These are phyloP conservation scores for Stenodema calcarata DNA, from an alignment of 2,888 invertebrate species.

Conservation along the genomic window DNA sequence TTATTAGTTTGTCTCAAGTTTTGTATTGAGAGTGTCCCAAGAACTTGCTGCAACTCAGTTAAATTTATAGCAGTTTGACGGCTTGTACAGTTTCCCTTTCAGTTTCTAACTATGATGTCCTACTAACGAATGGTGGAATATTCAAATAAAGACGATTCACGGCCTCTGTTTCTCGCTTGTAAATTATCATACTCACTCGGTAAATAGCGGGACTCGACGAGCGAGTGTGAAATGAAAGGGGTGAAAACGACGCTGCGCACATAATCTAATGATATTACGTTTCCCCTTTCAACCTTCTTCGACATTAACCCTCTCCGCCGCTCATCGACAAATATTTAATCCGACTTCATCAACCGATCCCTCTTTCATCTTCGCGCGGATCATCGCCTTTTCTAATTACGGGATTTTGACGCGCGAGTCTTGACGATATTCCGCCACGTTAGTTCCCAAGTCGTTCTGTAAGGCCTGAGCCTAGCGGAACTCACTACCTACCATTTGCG, in stretches of 20 bases:
- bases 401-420: background rate
- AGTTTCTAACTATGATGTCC: no score
- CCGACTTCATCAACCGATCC: background rate
- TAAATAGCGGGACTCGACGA: background rate
- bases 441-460: background rate
- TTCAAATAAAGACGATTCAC: no score
- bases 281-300: background rate
- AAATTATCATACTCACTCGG: no score
- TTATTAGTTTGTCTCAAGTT: no score
- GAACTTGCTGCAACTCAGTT: no score
- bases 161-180: no score
- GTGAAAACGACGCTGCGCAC: background rate
- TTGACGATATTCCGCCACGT: background rate
- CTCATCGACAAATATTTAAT: constrained; percentile 28
- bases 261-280: constrained; percentile 10
- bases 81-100: no score
- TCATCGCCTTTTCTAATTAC: constrained; percentile 32
- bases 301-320: background rate
- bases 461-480: no score
- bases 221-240: background rate
- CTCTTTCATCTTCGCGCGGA: constrained; percentile 9
- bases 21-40: no score
- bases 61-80: no score
- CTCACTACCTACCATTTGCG: no score
- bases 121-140: no score